Conservation (phyloP, 2,888 invertebrate genomes). For the Cerastoderma edule region DNA sequence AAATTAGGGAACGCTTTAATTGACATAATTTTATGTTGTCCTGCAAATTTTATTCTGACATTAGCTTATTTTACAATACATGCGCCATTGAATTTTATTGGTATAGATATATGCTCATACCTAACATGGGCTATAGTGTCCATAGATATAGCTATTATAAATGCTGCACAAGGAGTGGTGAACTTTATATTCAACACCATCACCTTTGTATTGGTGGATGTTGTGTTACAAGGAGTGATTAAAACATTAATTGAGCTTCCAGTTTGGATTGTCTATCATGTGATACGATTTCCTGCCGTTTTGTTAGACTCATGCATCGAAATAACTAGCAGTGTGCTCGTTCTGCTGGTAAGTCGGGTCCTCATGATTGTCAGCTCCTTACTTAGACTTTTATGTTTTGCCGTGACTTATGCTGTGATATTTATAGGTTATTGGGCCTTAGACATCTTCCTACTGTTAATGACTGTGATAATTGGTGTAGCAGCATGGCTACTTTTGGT, state of each 20-base stretch:
- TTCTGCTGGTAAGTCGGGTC: background rate
- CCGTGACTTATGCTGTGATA: conserved; percentile 12
- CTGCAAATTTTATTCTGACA: background rate
- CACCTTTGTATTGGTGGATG: background rate
- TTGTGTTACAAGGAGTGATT: background rate
- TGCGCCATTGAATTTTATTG: conserved; percentile 8
- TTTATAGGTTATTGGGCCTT: conserved; percentile 15
- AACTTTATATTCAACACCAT: background rate
- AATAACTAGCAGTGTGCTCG: conserved; percentile 6
- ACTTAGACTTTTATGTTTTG: background rate
- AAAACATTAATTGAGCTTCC: background rate
- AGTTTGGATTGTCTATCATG: background rate
- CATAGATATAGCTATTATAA: background rate
- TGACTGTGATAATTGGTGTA: conserved; percentile 9
- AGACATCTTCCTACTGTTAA: background rate
- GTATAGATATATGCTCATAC: background rate
- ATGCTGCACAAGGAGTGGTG: background rate
- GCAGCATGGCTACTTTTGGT: conserved; percentile 6
- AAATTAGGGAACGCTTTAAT: background rate
- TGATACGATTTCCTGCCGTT: conserved; percentile 4
- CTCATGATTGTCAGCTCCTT: conserved; percentile 4
- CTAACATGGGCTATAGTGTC: background rate
- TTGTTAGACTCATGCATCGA: background rate
- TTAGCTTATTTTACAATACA: conserved; percentile 3
- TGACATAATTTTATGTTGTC: conserved; percentile 12